phyloP scores from a whole-genome alignment of 2,888 invertebrate species.

The Plagodis dolabraria region DNA sequence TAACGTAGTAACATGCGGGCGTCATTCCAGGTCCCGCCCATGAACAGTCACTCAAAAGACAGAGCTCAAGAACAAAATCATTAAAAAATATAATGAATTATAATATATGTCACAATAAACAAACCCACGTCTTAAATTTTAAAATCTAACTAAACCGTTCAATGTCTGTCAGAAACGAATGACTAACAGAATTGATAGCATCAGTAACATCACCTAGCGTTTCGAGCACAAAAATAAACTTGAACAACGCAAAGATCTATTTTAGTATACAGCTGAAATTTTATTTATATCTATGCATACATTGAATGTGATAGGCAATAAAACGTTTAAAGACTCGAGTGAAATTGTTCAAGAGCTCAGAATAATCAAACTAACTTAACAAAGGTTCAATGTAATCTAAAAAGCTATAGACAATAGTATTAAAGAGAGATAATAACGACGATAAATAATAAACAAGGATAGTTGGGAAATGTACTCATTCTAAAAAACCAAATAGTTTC shows the following conservation, averaged over 20 bases:
- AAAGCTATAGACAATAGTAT: constrained; percentile 52
- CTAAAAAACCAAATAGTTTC: constrained; percentile 51
- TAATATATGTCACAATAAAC: constrained; percentile 29
- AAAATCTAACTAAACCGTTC: constrained; percentile 22
- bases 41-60: constrained; percentile 59
- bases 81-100: constrained; percentile 21
- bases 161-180: constrained; percentile 8
- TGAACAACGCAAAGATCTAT: constrained; percentile 21
- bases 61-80: constrained; percentile 59
- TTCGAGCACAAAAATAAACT: constrained; percentile 22
- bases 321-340: constrained; percentile 30
- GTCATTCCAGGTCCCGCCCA: constrained; percentile 63
- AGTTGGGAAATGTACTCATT: constrained; percentile 50
- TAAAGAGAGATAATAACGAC: constrained; percentile 45
- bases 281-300: constrained; percentile 15
- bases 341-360: constrained; percentile 58
- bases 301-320: constrained; percentile 17
- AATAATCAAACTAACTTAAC: constrained; percentile 63
- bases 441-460: constrained; percentile 39
- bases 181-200: constrained; percentile 13
- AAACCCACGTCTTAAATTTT: constrained; percentile 11
- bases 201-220: constrained; percentile 5
- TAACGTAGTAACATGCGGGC: constrained; percentile 61
- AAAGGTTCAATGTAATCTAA: constrained; percentile 59
- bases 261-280: constrained; percentile 25